These are phyloP conservation scores for Chloromyia formosa DNA, from an alignment of 2,888 invertebrate species.

Conservation along the genomic window DNA sequence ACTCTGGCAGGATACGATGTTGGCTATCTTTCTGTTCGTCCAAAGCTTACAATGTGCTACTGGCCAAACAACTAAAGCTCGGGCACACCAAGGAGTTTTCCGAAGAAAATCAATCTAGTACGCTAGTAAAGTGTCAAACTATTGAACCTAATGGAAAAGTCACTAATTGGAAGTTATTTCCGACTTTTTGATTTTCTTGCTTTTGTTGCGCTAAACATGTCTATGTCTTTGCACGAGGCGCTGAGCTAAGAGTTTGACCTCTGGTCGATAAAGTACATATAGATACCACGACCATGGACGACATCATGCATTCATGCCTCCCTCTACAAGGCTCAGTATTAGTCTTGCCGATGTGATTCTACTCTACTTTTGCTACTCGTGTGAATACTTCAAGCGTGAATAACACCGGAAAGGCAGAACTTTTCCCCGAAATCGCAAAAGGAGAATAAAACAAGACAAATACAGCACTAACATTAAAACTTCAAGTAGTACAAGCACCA, in stretches of 20 bases:
- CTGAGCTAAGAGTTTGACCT: too few species aligned
- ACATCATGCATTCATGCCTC: neutral
- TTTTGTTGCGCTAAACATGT: neutral
- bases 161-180: conserved; percentile 40
- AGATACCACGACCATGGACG: neutral
- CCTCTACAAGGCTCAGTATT: neutral
- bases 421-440: neutral
- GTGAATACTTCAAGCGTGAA: neutral
- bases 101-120: conserved; percentile 26
- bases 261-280: neutral
- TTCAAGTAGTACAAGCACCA: conserved; percentile 10
- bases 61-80: too few species aligned
- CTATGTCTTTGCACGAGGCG: neutral
- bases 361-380: neutral
- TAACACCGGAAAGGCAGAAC: conserved; percentile 34
- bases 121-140: conserved; percentile 36
- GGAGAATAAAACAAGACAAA: conserved; percentile 16
- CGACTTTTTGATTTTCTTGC: conserved; percentile 21
- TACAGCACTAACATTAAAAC: conserved; percentile 22
- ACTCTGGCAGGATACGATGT: too few species aligned
- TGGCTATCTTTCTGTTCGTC: too few species aligned
- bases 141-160: conserved; percentile 41
- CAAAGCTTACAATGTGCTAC: too few species aligned
- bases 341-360: neutral
- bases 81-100: neutral